Conservation (phyloP, 2,113 vertebrate species). For the Suricata suricatta region DNA sequence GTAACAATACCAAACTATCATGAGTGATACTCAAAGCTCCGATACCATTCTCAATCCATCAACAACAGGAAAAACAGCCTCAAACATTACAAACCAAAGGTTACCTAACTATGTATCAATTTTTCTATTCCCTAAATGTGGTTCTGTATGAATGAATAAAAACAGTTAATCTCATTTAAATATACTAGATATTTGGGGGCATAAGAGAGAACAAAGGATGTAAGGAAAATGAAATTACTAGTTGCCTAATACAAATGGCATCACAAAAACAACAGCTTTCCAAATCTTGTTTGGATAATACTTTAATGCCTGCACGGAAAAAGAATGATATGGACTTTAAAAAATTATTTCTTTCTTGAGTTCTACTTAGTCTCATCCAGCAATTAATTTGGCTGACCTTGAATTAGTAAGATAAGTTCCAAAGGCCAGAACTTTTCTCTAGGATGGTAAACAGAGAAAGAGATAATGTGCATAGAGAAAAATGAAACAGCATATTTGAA, state of each 20-base stretch:
- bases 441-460: not conserved
- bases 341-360: not conserved
- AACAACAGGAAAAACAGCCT: not conserved
- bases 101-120: not conserved
- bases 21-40: not conserved
- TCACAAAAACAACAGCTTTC: not conserved
- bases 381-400: not conserved
- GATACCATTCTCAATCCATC: not conserved
- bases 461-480: not conserved
- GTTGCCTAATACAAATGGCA: not conserved
- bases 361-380: conserved; percentile 17
- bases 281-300: not conserved
- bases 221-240: not conserved
- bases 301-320: not conserved
- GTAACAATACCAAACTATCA: not conserved
- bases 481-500: not conserved
- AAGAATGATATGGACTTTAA: not conserved
- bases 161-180: not conserved
- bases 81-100: not conserved
- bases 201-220: not conserved
- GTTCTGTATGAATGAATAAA: not conserved
- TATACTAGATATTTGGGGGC: not conserved
- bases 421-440: not conserved
- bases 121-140: not conserved
- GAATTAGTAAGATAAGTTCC: not conserved